Percentiles rank a stretch among this genome's conserved stretches.
phyloP scores from a whole-genome alignment of 2,797 vertebrate genomes.

The Carduelis carduelis region DNA sequence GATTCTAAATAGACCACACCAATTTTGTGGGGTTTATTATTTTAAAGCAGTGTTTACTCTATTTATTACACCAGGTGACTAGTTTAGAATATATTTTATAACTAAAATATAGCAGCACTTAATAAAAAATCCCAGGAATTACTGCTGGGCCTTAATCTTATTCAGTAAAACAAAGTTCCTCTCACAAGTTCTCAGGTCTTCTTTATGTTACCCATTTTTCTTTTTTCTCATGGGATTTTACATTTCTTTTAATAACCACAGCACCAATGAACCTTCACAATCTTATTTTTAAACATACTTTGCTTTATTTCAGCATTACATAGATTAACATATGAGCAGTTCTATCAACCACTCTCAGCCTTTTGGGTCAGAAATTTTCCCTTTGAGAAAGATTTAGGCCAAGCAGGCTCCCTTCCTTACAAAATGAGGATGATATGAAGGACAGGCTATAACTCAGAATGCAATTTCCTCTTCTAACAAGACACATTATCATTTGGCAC shows the following conservation, averaged over 20 bases:
- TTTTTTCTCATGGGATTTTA: background rate
- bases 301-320: background rate
- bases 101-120: background rate
- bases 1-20: background rate
- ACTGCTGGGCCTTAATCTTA: background rate
- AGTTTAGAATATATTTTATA: background rate
- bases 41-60: background rate
- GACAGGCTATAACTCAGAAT: background rate
- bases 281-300: background rate
- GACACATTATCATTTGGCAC: background rate
- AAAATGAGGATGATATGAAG: background rate
- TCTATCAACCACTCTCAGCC: background rate
- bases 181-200: background rate
- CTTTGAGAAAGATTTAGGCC: background rate
- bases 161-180: background rate
- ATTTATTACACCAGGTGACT: background rate
- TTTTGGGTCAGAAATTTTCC: background rate
- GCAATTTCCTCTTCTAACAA: conserved; percentile 1
- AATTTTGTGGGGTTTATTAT: background rate
- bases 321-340: background rate
- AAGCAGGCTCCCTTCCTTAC: background rate
- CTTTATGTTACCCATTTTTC: background rate
- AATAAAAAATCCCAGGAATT: background rate
- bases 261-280: background rate
- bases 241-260: background rate